phyloP scores from a whole-genome alignment of 2,888 invertebrate genomes.

The Drosophila testacea region DNA sequence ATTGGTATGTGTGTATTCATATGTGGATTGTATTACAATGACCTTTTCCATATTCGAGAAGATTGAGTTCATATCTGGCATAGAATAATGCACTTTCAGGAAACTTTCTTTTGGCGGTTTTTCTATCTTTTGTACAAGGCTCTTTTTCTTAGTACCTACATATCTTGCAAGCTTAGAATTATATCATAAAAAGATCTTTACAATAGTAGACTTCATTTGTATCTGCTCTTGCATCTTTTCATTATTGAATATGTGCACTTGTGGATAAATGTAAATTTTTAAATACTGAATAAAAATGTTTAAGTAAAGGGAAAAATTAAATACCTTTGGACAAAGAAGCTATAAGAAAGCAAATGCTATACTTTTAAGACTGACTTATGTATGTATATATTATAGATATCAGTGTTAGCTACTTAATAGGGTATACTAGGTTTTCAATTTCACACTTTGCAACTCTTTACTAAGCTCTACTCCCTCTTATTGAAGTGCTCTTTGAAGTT shows the following conservation, averaged over 20 bases:
- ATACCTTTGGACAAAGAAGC: too few relatives aligned
- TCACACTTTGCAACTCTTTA: constrained; percentile 10
- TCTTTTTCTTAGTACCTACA: not conserved
- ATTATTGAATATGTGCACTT: too few relatives aligned
- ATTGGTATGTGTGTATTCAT: constrained; percentile 45
- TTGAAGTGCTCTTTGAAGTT: constrained; percentile 4
- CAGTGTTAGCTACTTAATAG: constrained; percentile 2
- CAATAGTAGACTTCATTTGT: too few relatives aligned
- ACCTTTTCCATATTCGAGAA: constrained; percentile 39
- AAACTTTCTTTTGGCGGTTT: not conserved
- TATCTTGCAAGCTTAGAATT: not conserved
- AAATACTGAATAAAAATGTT: too few relatives aligned
- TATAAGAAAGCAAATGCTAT: too few relatives aligned
- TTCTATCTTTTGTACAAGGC: too few relatives aligned
- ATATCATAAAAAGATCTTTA: too few relatives aligned
- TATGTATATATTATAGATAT: not conserved
- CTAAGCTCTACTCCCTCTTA: not conserved
- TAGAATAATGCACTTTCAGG: constrained; percentile 4
- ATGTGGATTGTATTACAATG: constrained; percentile 57
- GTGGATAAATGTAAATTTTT: too few relatives aligned
- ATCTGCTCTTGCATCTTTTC: too few relatives aligned
- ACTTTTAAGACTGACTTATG: too few relatives aligned
- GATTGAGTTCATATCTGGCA: constrained; percentile 6
- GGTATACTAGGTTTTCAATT: not conserved
- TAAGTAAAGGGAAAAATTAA: too few relatives aligned